Percentiles rank a stretch among this genome's conserved stretches.
These are phyloP conservation scores for Axis porcinus DNA, from an alignment of 2,113 vertebrate genomes.

Conservation along the genomic window DNA sequence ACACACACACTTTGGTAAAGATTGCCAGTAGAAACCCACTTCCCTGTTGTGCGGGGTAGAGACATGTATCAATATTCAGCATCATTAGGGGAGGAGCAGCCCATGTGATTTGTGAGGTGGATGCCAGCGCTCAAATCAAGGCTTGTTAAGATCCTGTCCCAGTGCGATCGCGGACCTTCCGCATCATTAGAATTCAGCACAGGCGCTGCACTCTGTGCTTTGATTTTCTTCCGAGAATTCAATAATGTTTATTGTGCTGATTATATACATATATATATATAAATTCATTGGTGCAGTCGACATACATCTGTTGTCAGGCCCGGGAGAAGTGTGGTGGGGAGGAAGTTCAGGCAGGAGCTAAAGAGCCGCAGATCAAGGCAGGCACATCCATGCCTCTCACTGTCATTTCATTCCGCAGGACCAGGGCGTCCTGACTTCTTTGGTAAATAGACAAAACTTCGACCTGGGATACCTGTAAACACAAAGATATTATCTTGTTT, in stretches of 20 bases:
- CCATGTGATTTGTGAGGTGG: conserved; percentile 80
- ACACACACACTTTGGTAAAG: conserved; percentile 77
- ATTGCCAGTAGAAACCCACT: conserved; percentile 83
- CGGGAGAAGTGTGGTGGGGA: conserved; percentile 60
- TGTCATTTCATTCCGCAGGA: conserved; percentile 46
- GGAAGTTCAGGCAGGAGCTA: conserved; percentile 61
- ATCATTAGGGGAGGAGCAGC: conserved; percentile 75
- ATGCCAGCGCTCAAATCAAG: conserved; percentile 78
- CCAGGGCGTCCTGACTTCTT: background rate
- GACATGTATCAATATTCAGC: conserved; percentile 86
- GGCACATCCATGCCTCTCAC: background rate
- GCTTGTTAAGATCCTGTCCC: conserved; percentile 82
- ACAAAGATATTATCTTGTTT: background rate
- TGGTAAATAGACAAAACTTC: background rate
- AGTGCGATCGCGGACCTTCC: conserved; percentile 70
- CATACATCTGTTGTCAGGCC: conserved; percentile 71
- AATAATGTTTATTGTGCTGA: conserved; percentile 83
- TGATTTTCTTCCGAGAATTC: conserved; percentile 81
- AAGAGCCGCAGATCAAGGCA: background rate
- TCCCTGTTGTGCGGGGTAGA: conserved; percentile 79
- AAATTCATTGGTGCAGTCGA: conserved; percentile 78
- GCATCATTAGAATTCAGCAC: conserved; percentile 81
- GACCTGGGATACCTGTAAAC: background rate
- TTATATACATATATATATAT: conserved; percentile 27
- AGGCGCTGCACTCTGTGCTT: conserved; percentile 74